These are phyloP conservation scores for Capromys pilorides DNA, from an alignment of 2,797 vertebrate genomes.

Conservation along the genomic window DNA sequence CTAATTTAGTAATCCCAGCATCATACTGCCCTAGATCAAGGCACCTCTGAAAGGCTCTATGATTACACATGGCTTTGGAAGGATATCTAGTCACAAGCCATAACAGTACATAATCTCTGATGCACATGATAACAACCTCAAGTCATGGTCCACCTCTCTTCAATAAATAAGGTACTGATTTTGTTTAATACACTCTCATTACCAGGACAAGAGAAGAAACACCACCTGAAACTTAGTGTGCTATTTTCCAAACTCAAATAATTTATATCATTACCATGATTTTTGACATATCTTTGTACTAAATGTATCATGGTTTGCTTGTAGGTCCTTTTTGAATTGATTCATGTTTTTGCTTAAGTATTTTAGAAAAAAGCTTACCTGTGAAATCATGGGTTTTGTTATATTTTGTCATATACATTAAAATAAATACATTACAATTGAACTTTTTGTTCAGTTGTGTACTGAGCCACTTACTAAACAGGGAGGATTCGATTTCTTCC, in stretches of 20 bases:
- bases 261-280: not conserved
- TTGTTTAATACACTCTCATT: not conserved
- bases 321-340: not conserved
- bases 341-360: constrained; percentile 36
- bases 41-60: not conserved
- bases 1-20: not conserved
- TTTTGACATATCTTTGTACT: not conserved
- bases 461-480: not conserved
- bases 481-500: not conserved
- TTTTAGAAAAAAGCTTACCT: not conserved
- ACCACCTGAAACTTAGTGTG: not conserved
- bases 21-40: not conserved
- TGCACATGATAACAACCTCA: not conserved
- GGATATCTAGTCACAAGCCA: not conserved
- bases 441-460: not conserved
- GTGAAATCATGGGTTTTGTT: not conserved
- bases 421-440: not conserved
- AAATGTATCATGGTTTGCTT: not conserved
- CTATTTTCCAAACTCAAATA: not conserved
- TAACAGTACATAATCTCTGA: not conserved
- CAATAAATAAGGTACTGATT: not conserved
- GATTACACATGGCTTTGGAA: not conserved
- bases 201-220: not conserved
- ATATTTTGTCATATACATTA: not conserved
- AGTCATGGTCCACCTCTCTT: not conserved